Evolutionary conservation across 2,888 invertebrate genomes (phyloP), one percentile per base, ranked within the genome.

Genomic region (Mythimna albipuncta): DNA sequence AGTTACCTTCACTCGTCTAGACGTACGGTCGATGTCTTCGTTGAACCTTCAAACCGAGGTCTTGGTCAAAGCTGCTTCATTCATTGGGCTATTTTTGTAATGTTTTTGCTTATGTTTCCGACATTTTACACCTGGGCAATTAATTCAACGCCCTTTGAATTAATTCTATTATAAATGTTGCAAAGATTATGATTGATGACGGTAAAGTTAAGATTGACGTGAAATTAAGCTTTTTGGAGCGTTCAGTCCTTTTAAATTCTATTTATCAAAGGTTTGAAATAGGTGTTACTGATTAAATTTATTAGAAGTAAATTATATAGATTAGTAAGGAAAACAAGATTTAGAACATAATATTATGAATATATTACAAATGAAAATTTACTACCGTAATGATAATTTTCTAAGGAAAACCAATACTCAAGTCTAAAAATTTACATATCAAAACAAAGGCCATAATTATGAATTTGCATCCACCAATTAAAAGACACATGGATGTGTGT

Each of bases 1-100:
- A 35, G 72, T 80, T 80, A 67, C 81, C 78, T 78, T 81, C 81
- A 26, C 44, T 69, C 71, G 77, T 78, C 74, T 81, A 80, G 79
- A 81, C 87, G 75, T 82, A 82, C 87, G 89, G 90, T 89, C 89
- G 89, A 88, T 86, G 90, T 85, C 80, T 88, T 77, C 70, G 76
- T 64, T 69, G 78, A 81, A 84, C 86, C 87, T 85, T 85, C 86
- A 71, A 50, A 66, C 47, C 81, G 69, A 86, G 85, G 86, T 86
- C 85, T 86, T 83, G 84, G 85, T 80, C 85, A 82, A 71, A 72
- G 71, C 66, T 67, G 38, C 64, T 78, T 66, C 81, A 83, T 84
- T 83, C 77, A 86, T 78, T 67, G 72, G 68, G 38, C 73, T 86
- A 85, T 85, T 84, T 85, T 85, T 77, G 68, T 41, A 64, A 61